phyloP scores from a whole-genome alignment of 1,140 invertebrate species.

The Drosophila murphyi region DNA sequence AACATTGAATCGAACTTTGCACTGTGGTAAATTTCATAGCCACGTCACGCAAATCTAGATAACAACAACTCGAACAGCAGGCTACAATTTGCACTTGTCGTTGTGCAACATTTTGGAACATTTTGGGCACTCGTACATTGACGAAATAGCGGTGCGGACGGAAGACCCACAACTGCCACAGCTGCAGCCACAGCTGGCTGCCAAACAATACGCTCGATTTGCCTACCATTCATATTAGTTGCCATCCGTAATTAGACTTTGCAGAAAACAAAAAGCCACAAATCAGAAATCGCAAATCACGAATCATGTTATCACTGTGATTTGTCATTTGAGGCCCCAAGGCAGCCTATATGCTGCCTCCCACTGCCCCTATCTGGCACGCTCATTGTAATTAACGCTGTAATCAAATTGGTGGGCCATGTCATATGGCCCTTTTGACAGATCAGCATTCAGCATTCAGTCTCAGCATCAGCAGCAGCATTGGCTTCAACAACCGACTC shows the following conservation, averaged over 20 bases:
- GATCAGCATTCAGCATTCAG: conserved; percentile 39
- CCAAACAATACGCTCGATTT: conserved; percentile 12
- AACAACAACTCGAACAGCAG: conserved; percentile 36
- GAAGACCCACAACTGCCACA: conserved; percentile 34
- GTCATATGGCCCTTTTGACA: conserved; percentile 54
- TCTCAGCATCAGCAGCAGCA: conserved; percentile 12
- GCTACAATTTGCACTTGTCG: conserved; percentile 64
- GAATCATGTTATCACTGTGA: conserved; percentile 69
- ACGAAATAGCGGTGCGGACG: conserved; percentile 10
- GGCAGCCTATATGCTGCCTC: background rate
- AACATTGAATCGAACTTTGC: conserved; percentile 49
- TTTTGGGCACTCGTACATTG: conserved; percentile 51
- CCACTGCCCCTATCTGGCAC: conserved; percentile 10
- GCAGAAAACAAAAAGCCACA: conserved; percentile 36
- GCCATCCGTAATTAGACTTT: conserved; percentile 43
- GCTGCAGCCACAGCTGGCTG: background rate
- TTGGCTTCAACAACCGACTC: conserved; percentile 5
- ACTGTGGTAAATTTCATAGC: conserved; percentile 36
- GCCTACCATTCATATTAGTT: conserved; percentile 12
- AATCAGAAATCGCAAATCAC: conserved; percentile 51
- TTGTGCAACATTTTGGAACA: conserved; percentile 17
- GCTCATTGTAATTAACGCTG: conserved; percentile 74
- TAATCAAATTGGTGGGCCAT: conserved; percentile 69
- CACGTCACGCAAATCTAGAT: conserved; percentile 74
- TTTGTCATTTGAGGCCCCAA: conserved; percentile 54